Base-by-base conservation (phyloP, 2,888 invertebrate species). In the Stegana nigrithorax region DNA sequence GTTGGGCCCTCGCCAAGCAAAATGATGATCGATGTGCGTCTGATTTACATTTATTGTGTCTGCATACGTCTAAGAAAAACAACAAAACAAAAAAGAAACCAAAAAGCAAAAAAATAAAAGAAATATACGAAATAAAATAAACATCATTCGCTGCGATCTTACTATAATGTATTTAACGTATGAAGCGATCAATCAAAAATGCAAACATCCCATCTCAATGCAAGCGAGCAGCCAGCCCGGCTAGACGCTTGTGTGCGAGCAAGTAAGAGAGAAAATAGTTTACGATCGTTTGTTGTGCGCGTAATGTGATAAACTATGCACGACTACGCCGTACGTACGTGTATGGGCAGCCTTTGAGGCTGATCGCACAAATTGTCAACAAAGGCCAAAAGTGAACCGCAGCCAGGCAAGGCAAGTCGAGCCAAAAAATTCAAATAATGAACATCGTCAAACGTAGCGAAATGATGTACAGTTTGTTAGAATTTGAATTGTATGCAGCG, bases 101-200 rank as follows among this genome's bases (percentile, higher is more conserved):
- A n/a, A n/a, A n/a, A n/a, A n/a, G n/a, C n/a, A n/a, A n/a, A n/a
- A n/a, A n/a, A n/a, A n/a, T n/a, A n/a, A n/a, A n/a, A n/a, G n/a
- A 72, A 76, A 63, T 61, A 64, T 56, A 42, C 42, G 47, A n/a
- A 47, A n/a, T n/a, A n/a, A n/a, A n/a, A n/a, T n/a, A n/a, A n/a
- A n/a, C n/a, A n/a, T n/a, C n/a, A n/a, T n/a, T n/a, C n/a, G n/a
- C n/a, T 25, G 14, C 6, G 21, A 39, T 39, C 23, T 56, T n/a
- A n/a, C n/a, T 67, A 62, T 70, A 71, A 68, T 59, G 69, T 67
- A 64, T 66, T 66, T 62, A 59, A 57, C 63, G 67, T 82, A 83
- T 81, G 67, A 83, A 83, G 83, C 75, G 78, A 82, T 82, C 82
- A 81, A 82, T 82, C 82, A 82, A 82, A 83, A 80, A 77, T 81